phyloP scores from a whole-genome alignment of 53 echinoderm and acorn worm genomes.

The Mesocentrotus franciscanus region DNA sequence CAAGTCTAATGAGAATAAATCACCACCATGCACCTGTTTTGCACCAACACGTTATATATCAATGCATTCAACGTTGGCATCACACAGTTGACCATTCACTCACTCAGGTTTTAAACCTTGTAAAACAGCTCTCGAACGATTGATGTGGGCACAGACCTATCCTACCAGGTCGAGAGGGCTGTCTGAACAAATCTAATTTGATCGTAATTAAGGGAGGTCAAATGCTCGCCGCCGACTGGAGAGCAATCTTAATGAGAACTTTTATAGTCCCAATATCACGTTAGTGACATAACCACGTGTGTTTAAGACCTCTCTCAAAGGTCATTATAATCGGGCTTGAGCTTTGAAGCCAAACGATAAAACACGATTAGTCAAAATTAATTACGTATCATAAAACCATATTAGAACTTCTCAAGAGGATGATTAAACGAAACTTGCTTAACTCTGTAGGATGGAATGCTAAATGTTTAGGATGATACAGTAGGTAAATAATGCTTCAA shows the following conservation, averaged over 20 bases:
- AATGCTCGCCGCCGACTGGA: background rate
- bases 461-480: background rate
- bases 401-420: background rate
- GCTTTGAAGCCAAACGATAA: conserved; percentile 17
- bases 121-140: background rate
- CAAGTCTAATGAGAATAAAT: too few relatives aligned
- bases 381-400: background rate
- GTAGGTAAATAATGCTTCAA: too few relatives aligned
- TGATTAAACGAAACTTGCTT: background rate
- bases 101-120: background rate
- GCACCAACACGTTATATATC: too few relatives aligned
- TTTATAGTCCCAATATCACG: background rate
- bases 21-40: too few relatives aligned
- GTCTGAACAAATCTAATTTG: conserved; percentile 48
- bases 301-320: conserved; percentile 20
- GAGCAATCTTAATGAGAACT: conserved; percentile 17
- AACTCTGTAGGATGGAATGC: background rate
- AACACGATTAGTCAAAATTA: conserved; percentile 15
- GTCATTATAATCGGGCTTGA: background rate
- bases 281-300: conserved; percentile 53
- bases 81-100: background rate
- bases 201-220: conserved; percentile 50
- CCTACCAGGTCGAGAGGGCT: background rate
- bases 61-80: background rate
- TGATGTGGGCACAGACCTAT: background rate